Percentiles rank a stretch among this genome's conserved stretches.
These are phyloP conservation scores for Paedocypris micromegethes DNA, from an alignment of 2,797 vertebrate species.

Conservation along the genomic window DNA sequence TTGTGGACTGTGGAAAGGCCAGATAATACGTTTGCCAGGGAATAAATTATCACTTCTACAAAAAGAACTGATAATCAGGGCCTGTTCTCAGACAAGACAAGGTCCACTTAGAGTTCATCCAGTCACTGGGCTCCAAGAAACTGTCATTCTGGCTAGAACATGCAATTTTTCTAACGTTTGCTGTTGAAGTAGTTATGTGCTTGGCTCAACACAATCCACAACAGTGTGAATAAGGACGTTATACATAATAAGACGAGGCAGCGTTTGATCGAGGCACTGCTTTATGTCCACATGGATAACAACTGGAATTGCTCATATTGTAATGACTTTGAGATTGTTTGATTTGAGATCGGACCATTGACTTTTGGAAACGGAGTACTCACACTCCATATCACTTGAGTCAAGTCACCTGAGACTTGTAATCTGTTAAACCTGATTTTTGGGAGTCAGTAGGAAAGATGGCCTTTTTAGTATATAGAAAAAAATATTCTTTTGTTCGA, in stretches of 20 bases:
- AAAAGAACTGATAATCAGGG: conserved; percentile 72
- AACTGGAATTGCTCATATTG: too few relatives aligned
- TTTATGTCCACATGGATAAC: too few relatives aligned
- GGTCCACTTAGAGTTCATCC: conserved; percentile 54
- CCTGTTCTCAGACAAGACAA: conserved; percentile 63
- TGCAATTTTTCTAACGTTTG: conserved; percentile 45
- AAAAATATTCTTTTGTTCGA: too few relatives aligned
- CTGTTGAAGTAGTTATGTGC: conserved; percentile 37
- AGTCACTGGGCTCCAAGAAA: conserved; percentile 42
- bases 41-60: conserved; percentile 68
- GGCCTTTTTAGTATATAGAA: too few relatives aligned
- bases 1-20: conserved; percentile 53
- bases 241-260: not conserved
- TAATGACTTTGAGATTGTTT: too few relatives aligned
- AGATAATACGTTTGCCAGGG: conserved; percentile 56
- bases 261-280: too few relatives aligned
- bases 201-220: conserved; percentile 20
- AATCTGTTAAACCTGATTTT: too few relatives aligned
- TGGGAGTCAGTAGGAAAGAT: too few relatives aligned
- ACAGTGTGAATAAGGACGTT: conserved; percentile 6
- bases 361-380: too few relatives aligned
- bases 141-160: conserved; percentile 51
- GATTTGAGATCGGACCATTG: too few relatives aligned
- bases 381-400: too few relatives aligned
- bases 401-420: too few relatives aligned